A percentile compares a stretch with the other conserved stretches of the same genome.
Evolutionary conservation across 2,113 vertebrate genomes (phyloP).

Genomic region (Scopus umbretta): DNA sequence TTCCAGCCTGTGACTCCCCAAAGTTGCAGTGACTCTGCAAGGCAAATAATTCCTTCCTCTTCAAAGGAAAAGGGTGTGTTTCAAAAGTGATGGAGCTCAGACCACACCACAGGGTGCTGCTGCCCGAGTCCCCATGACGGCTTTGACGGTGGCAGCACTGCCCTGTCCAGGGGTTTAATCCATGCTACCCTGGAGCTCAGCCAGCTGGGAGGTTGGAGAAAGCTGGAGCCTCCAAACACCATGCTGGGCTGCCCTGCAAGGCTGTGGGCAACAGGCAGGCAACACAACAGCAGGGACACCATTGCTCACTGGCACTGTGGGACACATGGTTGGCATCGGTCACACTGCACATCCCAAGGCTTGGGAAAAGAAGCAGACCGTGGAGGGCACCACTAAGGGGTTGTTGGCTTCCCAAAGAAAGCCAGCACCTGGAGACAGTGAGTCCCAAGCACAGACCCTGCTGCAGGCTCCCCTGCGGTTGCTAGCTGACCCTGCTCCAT

Average conservation of each 20-base stretch:
- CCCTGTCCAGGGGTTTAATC: neutral
- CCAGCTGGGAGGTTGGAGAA: neutral
- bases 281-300: neutral
- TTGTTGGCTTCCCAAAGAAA: neutral
- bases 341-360: rapidly evolving
- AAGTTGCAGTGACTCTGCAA: neutral
- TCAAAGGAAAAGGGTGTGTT: neutral
- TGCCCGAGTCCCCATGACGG: neutral
- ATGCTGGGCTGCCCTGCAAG: rapidly evolving
- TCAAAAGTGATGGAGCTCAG: neutral
- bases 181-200: neutral
- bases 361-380: neutral
- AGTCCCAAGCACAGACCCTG: neutral
- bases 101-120: neutral
- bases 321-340: rapidly evolving
- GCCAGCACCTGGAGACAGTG: neutral
- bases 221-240: neutral
- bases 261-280: neutral
- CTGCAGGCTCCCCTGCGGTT: neutral
- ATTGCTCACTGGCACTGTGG: neutral
- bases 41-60: neutral
- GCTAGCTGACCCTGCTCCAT: neutral
- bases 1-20: neutral
- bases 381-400: neutral
- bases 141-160: neutral